These are phyloP conservation scores for Dipodomys spectabilis DNA, from an alignment of 2,113 vertebrate species.

Conservation along the genomic window DNA sequence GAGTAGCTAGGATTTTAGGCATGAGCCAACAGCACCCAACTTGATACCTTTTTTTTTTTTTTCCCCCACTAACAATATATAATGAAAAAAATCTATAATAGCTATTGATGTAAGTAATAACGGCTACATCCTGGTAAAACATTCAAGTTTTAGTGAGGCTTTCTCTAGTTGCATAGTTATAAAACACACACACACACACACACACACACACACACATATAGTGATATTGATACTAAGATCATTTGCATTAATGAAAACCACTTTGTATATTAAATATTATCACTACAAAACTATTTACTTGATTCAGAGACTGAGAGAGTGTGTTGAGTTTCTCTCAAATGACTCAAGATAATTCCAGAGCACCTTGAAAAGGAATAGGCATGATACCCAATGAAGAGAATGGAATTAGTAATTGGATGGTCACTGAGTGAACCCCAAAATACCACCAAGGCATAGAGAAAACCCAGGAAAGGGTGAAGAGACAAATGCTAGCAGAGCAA, in stretches of 20 bases:
- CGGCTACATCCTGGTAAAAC: not conserved
- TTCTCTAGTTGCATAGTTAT: not conserved
- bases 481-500: conserved; percentile 72
- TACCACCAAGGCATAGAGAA: not conserved
- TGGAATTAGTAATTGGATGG: not conserved
- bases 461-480: conserved; percentile 52
- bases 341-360: not conserved
- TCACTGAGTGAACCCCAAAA: not conserved
- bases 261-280: conserved; percentile 14
- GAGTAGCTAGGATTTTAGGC: too few relatives aligned
- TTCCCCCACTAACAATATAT: not conserved
- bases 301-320: not conserved
- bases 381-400: not conserved
- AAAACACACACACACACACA: not conserved
- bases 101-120: not conserved
- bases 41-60: not conserved
- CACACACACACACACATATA: not conserved
- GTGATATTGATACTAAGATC: not conserved
- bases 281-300: not conserved
- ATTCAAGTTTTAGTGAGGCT: not conserved
- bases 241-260: not conserved
- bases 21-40: too few relatives aligned
- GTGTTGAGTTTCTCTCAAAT: not conserved
- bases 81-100: not conserved
- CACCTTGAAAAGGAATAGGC: not conserved